Evolutionary conservation across 2,797 vertebrate species (phyloP).

Genomic region (Huso huso): DNA sequence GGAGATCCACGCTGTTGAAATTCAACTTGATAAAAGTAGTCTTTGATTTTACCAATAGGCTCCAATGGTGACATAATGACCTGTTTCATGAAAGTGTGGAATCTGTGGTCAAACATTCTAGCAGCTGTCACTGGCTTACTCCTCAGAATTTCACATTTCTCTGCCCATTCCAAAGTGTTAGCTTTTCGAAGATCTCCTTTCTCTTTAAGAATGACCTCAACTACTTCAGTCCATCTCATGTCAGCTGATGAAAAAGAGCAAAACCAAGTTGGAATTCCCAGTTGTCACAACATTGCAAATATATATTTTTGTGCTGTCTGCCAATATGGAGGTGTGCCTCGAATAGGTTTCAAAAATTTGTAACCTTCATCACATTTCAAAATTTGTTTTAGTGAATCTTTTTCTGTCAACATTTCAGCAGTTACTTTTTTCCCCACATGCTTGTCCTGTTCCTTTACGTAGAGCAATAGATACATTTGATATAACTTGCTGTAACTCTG

Average conservation of each 20-base stretch:
- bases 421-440: neutral
- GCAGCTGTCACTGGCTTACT: conserved; percentile 18
- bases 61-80: conserved; percentile 12
- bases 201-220: conserved; percentile 8
- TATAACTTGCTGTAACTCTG: conserved; percentile 16
- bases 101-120: conserved; percentile 23
- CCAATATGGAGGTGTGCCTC: conserved; percentile 5
- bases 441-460: conserved; percentile 3
- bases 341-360: neutral
- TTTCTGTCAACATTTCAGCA: neutral
- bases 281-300: conserved; percentile 23
- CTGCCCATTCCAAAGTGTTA: conserved; percentile 15
- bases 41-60: conserved; percentile 14
- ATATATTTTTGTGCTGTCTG: conserved; percentile 21
- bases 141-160: conserved; percentile 13
- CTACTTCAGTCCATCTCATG: conserved; percentile 15
- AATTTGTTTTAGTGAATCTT: conserved; percentile 3
- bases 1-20: conserved; percentile 16
- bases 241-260: conserved; percentile 26
- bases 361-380: conserved; percentile 3
- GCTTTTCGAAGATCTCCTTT: neutral
- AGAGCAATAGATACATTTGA: conserved; percentile 22
- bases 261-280: conserved; percentile 25
- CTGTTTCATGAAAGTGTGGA: conserved; percentile 8
- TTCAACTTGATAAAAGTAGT: conserved; percentile 15